Evolutionary conservation across 2,888 invertebrate species (phyloP).

Genomic region (Andrena minutula): DNA sequence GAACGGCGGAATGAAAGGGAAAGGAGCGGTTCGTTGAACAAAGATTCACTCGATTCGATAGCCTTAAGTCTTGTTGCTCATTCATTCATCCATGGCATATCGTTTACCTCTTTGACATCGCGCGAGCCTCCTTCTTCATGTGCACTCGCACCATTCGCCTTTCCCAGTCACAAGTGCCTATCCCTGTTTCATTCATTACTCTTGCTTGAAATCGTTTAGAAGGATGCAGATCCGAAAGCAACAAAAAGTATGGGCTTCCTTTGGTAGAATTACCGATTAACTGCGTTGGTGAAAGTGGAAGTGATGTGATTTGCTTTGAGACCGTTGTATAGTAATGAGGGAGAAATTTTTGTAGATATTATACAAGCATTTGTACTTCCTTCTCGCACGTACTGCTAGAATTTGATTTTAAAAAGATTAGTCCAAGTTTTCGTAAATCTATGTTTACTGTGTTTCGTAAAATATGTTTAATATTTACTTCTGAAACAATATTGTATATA

Average conservation of each 20-base stretch:
- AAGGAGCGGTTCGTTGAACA: conserved; percentile 40
- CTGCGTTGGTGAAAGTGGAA: no score
- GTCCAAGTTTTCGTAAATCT: background rate
- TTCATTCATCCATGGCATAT: conserved; percentile 44
- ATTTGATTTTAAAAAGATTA: background rate
- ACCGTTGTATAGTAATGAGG: no score
- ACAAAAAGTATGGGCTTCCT: background rate
- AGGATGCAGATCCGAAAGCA: background rate
- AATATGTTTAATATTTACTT: background rate
- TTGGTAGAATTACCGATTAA: background rate
- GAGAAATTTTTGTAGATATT: no score
- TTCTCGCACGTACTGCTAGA: background rate
- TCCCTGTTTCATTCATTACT: conserved; percentile 22
- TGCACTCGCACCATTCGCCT: background rate
- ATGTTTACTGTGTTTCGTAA: no score
- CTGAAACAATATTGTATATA: no score
- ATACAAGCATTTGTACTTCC: background rate
- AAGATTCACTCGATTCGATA: conserved; percentile 52
- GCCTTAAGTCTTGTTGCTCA: conserved; percentile 54
- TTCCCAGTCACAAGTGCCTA: background rate
- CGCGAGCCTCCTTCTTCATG: conserved; percentile 7
- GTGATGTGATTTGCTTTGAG: no score
- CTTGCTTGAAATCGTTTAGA: background rate
- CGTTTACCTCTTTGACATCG: conserved; percentile 41
- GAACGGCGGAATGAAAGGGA: conserved; percentile 16